Conservation (phyloP, 2,113 vertebrate genomes). For the Neotragus pygmaeus region DNA sequence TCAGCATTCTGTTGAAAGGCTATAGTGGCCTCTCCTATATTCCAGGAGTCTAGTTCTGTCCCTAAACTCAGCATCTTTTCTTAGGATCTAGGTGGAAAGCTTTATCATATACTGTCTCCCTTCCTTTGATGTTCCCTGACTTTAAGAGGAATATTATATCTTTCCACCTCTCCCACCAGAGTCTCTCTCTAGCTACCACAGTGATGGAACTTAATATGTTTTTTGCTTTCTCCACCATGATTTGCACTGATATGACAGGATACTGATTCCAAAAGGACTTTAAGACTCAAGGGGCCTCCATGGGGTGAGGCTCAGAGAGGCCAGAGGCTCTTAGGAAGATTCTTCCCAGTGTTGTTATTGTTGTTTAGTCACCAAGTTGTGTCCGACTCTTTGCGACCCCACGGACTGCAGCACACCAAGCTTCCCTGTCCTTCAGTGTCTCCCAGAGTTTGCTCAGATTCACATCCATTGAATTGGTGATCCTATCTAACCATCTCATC, state of each 20-base stretch:
- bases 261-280: background rate
- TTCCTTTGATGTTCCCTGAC: background rate
- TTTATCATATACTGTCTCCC: background rate
- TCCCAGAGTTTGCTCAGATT: background rate
- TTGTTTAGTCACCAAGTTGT: background rate
- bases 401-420: background rate
- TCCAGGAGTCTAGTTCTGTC: background rate
- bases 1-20: background rate
- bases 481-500: background rate
- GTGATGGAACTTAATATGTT: background rate
- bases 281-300: background rate
- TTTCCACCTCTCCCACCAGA: background rate
- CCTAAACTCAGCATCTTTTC: background rate
- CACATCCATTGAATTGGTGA: background rate
- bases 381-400: background rate
- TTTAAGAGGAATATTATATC: background rate
- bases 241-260: background rate
- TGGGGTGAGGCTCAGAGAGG: background rate
- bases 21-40: background rate
- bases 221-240: background rate
- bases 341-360: background rate
- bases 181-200: background rate
- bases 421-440: background rate
- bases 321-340: background rate
- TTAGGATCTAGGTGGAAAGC: background rate